Evolutionary conservation across 2,113 vertebrate species (phyloP), one percentile per base, ranked within the genome.

Genomic region (Platysteira castanea): DNA sequence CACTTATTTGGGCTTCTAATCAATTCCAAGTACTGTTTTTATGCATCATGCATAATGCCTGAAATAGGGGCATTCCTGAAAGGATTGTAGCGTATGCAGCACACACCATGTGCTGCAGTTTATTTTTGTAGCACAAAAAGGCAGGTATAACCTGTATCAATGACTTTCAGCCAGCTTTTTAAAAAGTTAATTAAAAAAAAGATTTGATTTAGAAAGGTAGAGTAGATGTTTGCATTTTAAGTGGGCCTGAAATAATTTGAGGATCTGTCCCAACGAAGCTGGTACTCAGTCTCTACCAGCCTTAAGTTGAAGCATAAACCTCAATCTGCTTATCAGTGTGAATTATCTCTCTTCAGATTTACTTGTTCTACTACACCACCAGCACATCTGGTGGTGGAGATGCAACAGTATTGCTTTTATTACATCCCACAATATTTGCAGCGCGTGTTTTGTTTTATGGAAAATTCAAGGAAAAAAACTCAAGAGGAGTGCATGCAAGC

Each of bases 61-160:
- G 31, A 64, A 68, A 56, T 4, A 49, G 35, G 8, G 9, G 8
- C 42, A 68, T 22, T 22, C 49, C 4, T 53, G 35, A 50, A 79
- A 88, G 24, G 19, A 69, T 1, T 57, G 76, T 31, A 74, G 46
- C 5, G 22, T 7, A 17, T 13, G 39, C 46, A 90, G 18, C 31
- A 81, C 0, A 0, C 39, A 27, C 3, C 15, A 3, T 5, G 20
- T 23, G 6, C 16, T 75, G 46, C 61, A 37, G 14, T 69, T 71
- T 44, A 56, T 75, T 53, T 74, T 76, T 37, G 30, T 6, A n/a
- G 76, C n/a, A 56, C 26, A 73, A 61, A 70, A 81, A 42, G 6
- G 47, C 42, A 87, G 30, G 10, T 6, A 41, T 10, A 68, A 82
- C 13, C 63, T 64, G 2, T 27, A 63, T 4, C 42, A 30, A 11